phyloP scores from a whole-genome alignment of 2,113 vertebrate species.

The Gymnobelideus leadbeateri region DNA sequence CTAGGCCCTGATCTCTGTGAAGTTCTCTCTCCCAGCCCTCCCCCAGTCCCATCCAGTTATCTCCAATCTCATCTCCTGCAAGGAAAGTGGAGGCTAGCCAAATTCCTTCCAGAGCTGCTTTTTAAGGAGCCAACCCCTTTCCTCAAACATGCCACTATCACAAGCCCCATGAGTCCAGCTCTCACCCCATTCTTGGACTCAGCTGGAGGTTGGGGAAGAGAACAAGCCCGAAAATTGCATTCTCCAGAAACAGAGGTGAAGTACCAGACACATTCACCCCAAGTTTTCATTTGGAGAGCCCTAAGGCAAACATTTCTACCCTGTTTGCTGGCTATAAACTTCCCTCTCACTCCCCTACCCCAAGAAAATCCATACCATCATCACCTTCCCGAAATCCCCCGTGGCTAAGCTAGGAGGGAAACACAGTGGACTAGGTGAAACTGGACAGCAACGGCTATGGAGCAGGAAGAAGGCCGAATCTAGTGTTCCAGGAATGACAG shows the following conservation, averaged over 20 bases:
- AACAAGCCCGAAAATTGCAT: not conserved
- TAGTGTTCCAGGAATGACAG: not conserved
- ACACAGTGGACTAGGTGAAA: not conserved
- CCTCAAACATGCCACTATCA: not conserved
- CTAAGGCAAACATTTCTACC: not conserved
- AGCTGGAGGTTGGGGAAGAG: not conserved
- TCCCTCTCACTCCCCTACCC: not conserved
- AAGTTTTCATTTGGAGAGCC: not conserved
- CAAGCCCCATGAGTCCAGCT: rapidly evolving
- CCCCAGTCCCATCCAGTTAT: slow-evolving; percentile 70
- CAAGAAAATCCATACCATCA: not conserved
- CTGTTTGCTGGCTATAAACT: not conserved
- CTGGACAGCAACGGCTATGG: not conserved
- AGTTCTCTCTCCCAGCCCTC: slow-evolving; percentile 31
- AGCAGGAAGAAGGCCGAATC: not conserved
- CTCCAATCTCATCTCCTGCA: slow-evolving; percentile 70
- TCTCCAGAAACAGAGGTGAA: not conserved
- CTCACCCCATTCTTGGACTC: not conserved
- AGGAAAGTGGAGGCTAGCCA: slow-evolving; percentile 57
- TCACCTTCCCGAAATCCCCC: not conserved
- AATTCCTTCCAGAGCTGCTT: slow-evolving; percentile 59
- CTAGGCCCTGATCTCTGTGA: slow-evolving; percentile 62
- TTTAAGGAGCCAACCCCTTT: not conserved
- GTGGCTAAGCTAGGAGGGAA: not conserved
- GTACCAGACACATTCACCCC: not conserved